Evolutionary conservation across 2,888 invertebrate species (phyloP).

Genomic region (Suillia variegata): DNA sequence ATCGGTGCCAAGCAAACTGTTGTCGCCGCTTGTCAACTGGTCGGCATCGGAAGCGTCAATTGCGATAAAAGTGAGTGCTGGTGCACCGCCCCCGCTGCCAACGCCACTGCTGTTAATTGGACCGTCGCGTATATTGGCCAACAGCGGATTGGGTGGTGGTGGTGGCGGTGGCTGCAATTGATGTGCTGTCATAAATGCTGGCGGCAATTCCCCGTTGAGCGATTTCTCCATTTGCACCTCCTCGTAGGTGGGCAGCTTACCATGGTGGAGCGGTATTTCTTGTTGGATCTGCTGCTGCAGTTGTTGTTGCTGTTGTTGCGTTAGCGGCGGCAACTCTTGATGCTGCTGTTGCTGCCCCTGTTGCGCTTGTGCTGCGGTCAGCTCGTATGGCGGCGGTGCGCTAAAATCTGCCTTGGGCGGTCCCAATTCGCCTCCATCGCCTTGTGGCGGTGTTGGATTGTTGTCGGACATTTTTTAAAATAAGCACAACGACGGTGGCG

Average conservation of each 20-base stretch:
- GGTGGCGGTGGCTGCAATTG: slow-evolving; percentile 48
- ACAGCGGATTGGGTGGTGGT: slow-evolving; percentile 50
- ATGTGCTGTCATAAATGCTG: slow-evolving; percentile 52
- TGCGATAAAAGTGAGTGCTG: slow-evolving; percentile 75
- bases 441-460: slow-evolving; percentile 8
- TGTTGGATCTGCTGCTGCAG: slow-evolving; percentile 34
- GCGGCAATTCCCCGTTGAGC: slow-evolving; percentile 71
- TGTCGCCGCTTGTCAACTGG: slow-evolving; percentile 77
- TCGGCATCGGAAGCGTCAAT: slow-evolving; percentile 74
- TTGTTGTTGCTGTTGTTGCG: slow-evolving; percentile 6
- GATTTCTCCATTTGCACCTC: slow-evolving; percentile 89
- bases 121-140: slow-evolving; percentile 48
- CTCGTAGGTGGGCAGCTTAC: slow-evolving; percentile 86
- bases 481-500: neutral
- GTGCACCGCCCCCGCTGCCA: slow-evolving; percentile 44
- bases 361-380: neutral
- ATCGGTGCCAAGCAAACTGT: slow-evolving; percentile 86
- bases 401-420: slow-evolving; percentile 84
- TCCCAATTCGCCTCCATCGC: too few species aligned
- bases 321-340: slow-evolving; percentile 6
- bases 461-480: slow-evolving; percentile 11
- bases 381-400: slow-evolving; percentile 87
- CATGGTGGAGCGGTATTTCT: slow-evolving; percentile 62
- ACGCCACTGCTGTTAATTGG: too few species aligned
- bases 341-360: neutral